Evolutionary conservation across 92 coral and sea anemone species (phyloP).

Genomic region (Nematostella vectensis): DNA sequence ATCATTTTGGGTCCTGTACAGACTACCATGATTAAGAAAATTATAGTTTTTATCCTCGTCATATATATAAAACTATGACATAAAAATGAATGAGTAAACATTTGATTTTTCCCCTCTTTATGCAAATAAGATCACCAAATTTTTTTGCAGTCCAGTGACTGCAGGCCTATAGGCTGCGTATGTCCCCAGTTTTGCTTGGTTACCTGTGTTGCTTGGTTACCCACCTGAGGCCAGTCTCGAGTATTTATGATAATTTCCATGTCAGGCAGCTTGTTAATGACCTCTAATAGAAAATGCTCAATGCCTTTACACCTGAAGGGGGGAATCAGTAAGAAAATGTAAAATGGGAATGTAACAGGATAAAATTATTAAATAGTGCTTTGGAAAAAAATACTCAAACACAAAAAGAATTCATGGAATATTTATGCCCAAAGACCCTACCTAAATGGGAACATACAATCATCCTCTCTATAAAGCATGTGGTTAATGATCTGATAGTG

Average conservation of each 20-base stretch:
- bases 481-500: conserved; percentile 93
- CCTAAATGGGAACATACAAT: conserved; percentile 97
- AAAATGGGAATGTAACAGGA: not conserved
- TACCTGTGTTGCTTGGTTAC: too few species aligned
- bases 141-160: too few species aligned
- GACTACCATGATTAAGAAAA: too few species aligned
- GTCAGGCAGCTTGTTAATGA: conserved; percentile 82
- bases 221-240: conserved; percentile 93
- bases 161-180: too few species aligned
- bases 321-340: not conserved
- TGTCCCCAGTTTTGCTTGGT: too few species aligned
- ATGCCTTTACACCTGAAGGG: conserved; percentile 86
- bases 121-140: too few species aligned
- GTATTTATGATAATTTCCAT: conserved; percentile 92
- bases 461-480: conserved; percentile 75
- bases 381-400: not conserved
- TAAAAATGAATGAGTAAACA: too few species aligned
- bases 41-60: too few species aligned
- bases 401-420: not conserved
- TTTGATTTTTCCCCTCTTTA: too few species aligned
- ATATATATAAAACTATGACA: too few species aligned
- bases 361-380: too few species aligned
- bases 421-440: conserved; percentile 10
- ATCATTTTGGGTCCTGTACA: too few species aligned
- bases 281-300: conserved; percentile 82